Evolutionary conservation across 1,140 invertebrate genomes (phyloP).

Genomic region (Alviniconcha marisindica): DNA sequence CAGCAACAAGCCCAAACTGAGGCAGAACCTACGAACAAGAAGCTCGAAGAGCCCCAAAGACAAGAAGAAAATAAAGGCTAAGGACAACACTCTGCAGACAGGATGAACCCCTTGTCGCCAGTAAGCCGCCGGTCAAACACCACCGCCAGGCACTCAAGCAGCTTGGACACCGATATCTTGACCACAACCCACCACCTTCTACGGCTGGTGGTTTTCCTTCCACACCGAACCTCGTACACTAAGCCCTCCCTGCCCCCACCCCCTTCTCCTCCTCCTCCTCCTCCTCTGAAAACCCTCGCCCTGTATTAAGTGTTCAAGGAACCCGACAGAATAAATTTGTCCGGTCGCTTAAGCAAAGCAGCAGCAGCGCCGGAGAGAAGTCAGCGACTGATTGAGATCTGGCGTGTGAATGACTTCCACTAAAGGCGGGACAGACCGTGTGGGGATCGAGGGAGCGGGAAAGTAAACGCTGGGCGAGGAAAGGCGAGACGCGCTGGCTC

Average conservation of each 20-base stretch:
- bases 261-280: not conserved
- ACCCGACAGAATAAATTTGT: not conserved
- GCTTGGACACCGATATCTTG: too few species aligned
- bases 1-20: too few species aligned
- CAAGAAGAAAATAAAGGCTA: too few species aligned
- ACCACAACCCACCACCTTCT: too few species aligned
- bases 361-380: not conserved
- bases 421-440: not conserved
- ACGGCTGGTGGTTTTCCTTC: not conserved
- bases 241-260: too few species aligned
- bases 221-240: not conserved
- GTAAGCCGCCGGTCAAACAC: too few species aligned
- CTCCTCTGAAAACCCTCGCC: not conserved
- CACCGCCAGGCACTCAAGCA: too few species aligned
- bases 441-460: not conserved
- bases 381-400: not conserved
- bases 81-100: too few species aligned
- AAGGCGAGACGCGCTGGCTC: not conserved
- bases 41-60: too few species aligned
- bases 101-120: too few species aligned
- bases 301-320: not conserved
- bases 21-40: too few species aligned
- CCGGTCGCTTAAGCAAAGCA: not conserved
- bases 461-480: not conserved
- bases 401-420: not conserved